phyloP scores from a whole-genome alignment of 2,888 invertebrate genomes.

The Synanthedon andrenaeformis region DNA sequence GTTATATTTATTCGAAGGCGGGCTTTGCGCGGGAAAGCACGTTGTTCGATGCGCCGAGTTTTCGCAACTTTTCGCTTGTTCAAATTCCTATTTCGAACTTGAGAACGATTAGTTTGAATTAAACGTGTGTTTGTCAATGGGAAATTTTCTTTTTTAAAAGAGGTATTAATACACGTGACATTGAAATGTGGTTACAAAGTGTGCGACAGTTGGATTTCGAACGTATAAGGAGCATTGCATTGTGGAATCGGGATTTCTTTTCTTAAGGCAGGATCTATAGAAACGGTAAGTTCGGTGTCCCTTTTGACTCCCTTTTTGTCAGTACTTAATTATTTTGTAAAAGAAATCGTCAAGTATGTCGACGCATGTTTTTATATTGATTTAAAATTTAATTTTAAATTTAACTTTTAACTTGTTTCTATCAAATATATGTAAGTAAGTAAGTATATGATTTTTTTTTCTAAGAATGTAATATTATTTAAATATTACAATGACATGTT shows the following conservation, averaged over 20 bases:
- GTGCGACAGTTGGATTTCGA: slow-evolving; percentile 27
- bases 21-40: slow-evolving; percentile 64
- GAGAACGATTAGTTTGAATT: slow-evolving; percentile 1
- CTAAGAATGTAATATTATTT: too few relatives aligned
- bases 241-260: slow-evolving; percentile 54
- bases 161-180: slow-evolving; percentile 5
- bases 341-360: neutral
- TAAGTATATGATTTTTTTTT: too few relatives aligned
- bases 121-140: neutral
- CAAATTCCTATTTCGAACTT: slow-evolving; percentile 11
- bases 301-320: slow-evolving; percentile 10
- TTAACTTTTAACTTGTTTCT: too few relatives aligned
- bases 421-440: too few relatives aligned
- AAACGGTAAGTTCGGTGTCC: slow-evolving; percentile 43
- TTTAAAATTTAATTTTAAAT: too few relatives aligned
- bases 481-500: too few relatives aligned
- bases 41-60: slow-evolving; percentile 32
- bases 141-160: neutral
- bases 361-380: too few relatives aligned
- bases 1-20: slow-evolving; percentile 54
- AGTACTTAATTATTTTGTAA: slow-evolving; percentile 7
- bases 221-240: slow-evolving; percentile 31
- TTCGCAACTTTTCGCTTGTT: slow-evolving; percentile 19
- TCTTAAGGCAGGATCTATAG: slow-evolving; percentile 30
- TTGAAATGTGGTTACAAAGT: slow-evolving; percentile 5